phyloP scores from a whole-genome alignment of 2,113 vertebrate species.

The Panthera uncia region DNA sequence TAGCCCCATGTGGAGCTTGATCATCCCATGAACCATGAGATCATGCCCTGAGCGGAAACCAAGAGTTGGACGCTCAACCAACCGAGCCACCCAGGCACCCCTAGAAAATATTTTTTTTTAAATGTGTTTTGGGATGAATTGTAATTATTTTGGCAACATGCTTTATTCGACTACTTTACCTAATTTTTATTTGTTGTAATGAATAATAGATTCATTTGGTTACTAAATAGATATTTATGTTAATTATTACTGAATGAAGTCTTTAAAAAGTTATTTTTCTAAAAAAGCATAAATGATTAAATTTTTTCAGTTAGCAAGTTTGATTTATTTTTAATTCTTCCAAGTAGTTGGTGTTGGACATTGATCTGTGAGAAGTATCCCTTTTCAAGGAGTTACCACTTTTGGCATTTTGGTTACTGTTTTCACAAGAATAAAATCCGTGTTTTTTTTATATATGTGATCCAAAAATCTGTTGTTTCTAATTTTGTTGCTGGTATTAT shows the following conservation, averaged over 20 bases:
- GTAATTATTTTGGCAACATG: slow-evolving; percentile 13
- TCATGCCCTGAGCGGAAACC: too few species aligned
- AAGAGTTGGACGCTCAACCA: too few species aligned
- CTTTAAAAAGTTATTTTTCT: not conserved
- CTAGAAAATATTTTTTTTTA: not conserved
- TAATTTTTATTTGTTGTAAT: slow-evolving; percentile 14
- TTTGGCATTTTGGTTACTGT: not conserved
- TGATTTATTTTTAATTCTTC: slow-evolving; percentile 44
- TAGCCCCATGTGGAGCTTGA: too few species aligned
- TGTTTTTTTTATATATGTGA: not conserved
- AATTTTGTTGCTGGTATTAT: not conserved
- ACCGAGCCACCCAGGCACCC: too few species aligned
- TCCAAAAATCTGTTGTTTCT: not conserved
- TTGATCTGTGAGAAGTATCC: slow-evolving; percentile 32
- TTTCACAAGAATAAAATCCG: not conserved
- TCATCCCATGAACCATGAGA: too few species aligned
- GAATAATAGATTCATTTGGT: slow-evolving; percentile 8
- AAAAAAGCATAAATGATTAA: not conserved
- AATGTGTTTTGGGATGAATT: slow-evolving; percentile 5
- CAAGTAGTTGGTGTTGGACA: not conserved
- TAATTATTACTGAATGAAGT: not conserved
- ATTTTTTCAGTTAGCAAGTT: slow-evolving; percentile 4
- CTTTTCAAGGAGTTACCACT: slow-evolving; percentile 15
- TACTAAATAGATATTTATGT: slow-evolving; percentile 22
- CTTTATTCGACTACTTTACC: not conserved